These are phyloP conservation scores for Macrobrachium nipponense DNA, from an alignment of 1,140 invertebrate genomes.

Conservation along the genomic window DNA sequence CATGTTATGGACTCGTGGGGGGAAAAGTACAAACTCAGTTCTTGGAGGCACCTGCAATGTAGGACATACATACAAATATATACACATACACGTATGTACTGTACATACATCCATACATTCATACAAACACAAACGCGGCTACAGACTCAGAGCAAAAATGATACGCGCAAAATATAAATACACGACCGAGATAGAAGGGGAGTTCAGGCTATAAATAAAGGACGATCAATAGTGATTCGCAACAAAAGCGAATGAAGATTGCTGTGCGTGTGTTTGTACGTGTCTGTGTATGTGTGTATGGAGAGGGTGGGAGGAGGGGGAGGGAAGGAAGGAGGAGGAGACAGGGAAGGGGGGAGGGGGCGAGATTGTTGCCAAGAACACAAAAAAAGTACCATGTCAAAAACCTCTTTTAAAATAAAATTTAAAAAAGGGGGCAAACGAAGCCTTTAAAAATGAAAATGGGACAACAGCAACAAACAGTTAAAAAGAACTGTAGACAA, in stretches of 20 bases:
- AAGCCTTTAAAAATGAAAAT: no score
- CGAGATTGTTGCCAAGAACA: background rate
- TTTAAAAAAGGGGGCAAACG: no score
- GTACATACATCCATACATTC: background rate
- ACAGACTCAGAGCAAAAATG: background rate
- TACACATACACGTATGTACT: background rate
- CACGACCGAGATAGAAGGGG: background rate
- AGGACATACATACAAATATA: background rate
- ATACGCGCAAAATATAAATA: constrained; percentile 27
- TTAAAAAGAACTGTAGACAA: no score
- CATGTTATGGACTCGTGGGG: background rate
- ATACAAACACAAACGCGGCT: background rate
- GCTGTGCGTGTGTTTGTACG: background rate
- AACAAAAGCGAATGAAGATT: background rate
- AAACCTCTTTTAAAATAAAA: no score
- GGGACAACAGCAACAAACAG: no score
- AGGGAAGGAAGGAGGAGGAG: background rate
- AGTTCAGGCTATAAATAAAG: background rate
- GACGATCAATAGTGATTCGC: background rate
- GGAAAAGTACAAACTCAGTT: background rate
- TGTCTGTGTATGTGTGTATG: background rate
- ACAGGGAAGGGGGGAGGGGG: background rate
- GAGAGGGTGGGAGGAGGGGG: background rate
- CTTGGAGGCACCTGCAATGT: background rate
- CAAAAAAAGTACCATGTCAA: background rate